Base-by-base conservation (phyloP, 2,888 invertebrate species). In the Rhingia campestris region DNA sequence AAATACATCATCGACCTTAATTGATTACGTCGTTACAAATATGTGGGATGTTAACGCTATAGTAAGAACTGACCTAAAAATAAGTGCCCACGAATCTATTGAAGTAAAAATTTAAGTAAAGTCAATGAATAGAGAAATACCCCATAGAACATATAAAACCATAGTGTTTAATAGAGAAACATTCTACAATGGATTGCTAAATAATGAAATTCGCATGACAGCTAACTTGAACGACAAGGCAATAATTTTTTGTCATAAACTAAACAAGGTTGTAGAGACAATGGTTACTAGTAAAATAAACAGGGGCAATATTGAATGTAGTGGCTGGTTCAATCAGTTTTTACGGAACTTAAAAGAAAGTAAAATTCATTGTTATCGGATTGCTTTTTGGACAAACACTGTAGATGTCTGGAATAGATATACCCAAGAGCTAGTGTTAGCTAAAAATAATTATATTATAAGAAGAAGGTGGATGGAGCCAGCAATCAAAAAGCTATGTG, bases 351-450 rank as follows among this genome's bases (percentile, higher is more conserved):
- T 53, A 12, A 53, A 32, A 32, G 33, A n/a, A 53, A n/a, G 0
- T n/a, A 53, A n/a, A 53, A 53, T 35, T 53, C n/a, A 53, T 33
- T 6, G 53, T 35, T 53, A 53, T 33, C 53, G 53, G 6, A 33
- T 33, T 12, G 53, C 35, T 53, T n/a, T 53, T 33, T 53, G 53
- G 35, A 35, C 35, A n/a, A 53, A 53, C 35, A 10, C 33, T 35
- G 35, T 33, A 10, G 35, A 53, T 53, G 53, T 35, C 4, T 33
- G 10, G 53, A 53, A 53, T 33, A 53, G 6, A 33, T 53, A 53
- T n/a, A 53, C 33, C 10, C 33, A 53, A 53, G 35, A 53, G 6
- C 53, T 53, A 10, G 35, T n/a, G 12, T 53, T 33, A 53, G 35
- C 53, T 33, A 35, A 53, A 32, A 35, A 53, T 35, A 53, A 53